phyloP scores from a whole-genome alignment of 2,888 invertebrate genomes.

The Lasioglossum leucozonium region DNA sequence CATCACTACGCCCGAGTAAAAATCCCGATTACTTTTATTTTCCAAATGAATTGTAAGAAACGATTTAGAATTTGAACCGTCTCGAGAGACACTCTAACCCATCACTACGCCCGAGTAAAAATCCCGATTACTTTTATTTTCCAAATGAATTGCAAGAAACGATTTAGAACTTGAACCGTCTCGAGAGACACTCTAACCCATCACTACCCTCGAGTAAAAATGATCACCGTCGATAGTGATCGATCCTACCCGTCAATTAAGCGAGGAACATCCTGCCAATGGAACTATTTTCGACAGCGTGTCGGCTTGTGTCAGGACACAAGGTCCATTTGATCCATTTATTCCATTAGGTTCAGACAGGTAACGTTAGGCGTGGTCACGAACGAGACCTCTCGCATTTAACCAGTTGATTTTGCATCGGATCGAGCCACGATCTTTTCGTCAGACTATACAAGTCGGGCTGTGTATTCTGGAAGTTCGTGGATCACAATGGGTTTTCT shows the following conservation, averaged over 20 bases:
- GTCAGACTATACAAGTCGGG: background rate
- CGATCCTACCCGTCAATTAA: slow-evolving; percentile 54
- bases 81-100: background rate
- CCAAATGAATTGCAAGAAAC: background rate
- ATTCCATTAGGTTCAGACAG: slow-evolving; percentile 35
- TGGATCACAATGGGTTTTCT: slow-evolving; percentile 44
- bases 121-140: background rate
- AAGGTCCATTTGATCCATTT: slow-evolving; percentile 46
- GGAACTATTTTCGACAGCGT: slow-evolving; percentile 39
- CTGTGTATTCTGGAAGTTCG: slow-evolving; percentile 34
- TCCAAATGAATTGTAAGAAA: background rate
- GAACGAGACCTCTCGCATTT: slow-evolving; percentile 6
- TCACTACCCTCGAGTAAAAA: slow-evolving; percentile 31
- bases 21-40: background rate
- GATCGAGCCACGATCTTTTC: slow-evolving; percentile 31
- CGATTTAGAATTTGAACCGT: background rate
- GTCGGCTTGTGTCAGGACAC: slow-evolving; percentile 26
- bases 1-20: slow-evolving; percentile 20
- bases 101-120: slow-evolving; percentile 29
- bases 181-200: background rate
- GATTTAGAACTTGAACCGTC: background rate
- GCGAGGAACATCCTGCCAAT: slow-evolving; percentile 14
- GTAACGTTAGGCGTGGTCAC: slow-evolving; percentile 34
- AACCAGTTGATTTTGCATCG: slow-evolving; percentile 20
- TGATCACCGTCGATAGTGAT: slow-evolving; percentile 23